These are phyloP conservation scores for Microctenopoma lineatum DNA, from an alignment of 2,797 vertebrate species.

Conservation along the genomic window DNA sequence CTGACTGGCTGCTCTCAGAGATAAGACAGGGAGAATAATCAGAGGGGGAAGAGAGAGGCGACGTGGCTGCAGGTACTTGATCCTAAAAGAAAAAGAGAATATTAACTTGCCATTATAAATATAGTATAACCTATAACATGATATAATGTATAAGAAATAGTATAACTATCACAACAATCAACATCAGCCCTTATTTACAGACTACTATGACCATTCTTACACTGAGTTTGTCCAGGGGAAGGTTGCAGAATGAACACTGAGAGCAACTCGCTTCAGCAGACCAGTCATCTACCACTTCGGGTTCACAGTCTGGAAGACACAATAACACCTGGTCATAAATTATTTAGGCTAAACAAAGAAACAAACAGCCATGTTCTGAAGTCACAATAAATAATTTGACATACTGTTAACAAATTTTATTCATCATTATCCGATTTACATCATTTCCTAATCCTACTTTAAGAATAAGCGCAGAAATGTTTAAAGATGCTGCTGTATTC, in stretches of 20 bases:
- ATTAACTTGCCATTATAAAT: not conserved
- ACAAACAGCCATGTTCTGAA: not conserved
- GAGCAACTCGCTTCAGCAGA: constrained; percentile 92
- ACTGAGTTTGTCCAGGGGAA: constrained; percentile 93
- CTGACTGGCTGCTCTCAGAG: constrained; percentile 97
- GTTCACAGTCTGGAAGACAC: constrained; percentile 94
- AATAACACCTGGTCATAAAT: constrained; percentile 11
- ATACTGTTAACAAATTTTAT: not conserved
- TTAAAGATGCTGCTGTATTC: too few species aligned
- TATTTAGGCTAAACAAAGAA: not conserved
- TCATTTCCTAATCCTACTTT: not conserved
- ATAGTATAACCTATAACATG: not conserved
- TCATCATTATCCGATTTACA: not conserved
- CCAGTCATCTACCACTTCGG: constrained; percentile 96
- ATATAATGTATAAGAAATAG: not conserved
- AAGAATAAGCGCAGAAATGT: not conserved
- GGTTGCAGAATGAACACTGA: constrained; percentile 91
- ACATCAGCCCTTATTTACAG: not conserved
- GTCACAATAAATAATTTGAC: not conserved
- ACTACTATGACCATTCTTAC: constrained; percentile 83
- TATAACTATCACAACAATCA: not conserved
- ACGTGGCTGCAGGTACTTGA: constrained; percentile 86
- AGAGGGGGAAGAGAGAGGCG: constrained; percentile 93
- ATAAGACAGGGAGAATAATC: constrained; percentile 96
- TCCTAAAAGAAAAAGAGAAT: constrained; percentile 79